A percentile compares a stretch with the other conserved stretches of the same genome.
Evolutionary conservation across 2,113 vertebrate species (phyloP).

Genomic region (Alethe castanea): DNA sequence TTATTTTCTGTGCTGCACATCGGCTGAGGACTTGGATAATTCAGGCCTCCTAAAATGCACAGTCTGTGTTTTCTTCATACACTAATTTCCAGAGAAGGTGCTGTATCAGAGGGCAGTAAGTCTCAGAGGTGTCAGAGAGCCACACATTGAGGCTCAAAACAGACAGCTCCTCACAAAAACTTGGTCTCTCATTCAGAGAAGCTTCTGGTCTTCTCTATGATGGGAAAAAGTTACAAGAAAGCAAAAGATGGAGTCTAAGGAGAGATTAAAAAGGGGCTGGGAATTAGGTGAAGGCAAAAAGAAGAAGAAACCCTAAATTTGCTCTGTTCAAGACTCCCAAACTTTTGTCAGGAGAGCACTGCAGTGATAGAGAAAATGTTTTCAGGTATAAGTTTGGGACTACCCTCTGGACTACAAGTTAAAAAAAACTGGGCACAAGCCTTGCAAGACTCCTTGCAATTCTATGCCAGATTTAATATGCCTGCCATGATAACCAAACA

Average conservation of each 20-base stretch:
- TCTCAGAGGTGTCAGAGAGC: not conserved
- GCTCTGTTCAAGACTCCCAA: accelerated
- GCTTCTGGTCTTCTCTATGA: not conserved
- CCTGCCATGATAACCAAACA: not conserved
- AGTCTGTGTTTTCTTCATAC: not conserved
- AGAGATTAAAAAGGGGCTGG: not conserved
- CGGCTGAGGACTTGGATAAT: not conserved
- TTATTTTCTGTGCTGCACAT: not conserved
- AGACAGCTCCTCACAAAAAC: not conserved
- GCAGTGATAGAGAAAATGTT: not conserved
- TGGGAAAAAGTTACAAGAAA: not conserved
- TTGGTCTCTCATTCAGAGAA: not conserved
- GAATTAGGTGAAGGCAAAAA: not conserved
- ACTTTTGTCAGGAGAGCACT: not conserved
- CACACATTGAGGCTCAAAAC: not conserved
- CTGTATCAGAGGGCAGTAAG: not conserved
- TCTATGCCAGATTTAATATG: not conserved
- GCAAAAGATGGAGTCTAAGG: not conserved
- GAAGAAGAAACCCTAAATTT: not conserved
- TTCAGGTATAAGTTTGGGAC: not conserved
- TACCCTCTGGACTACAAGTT: not conserved
- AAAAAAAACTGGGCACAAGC: not conserved
- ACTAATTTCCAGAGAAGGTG: not conserved
- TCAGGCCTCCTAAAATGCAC: not conserved
- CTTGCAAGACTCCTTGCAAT: not conserved